Evolutionary conservation across 2,888 invertebrate genomes (phyloP).

Genomic region (Anagyrus pseudococci): DNA sequence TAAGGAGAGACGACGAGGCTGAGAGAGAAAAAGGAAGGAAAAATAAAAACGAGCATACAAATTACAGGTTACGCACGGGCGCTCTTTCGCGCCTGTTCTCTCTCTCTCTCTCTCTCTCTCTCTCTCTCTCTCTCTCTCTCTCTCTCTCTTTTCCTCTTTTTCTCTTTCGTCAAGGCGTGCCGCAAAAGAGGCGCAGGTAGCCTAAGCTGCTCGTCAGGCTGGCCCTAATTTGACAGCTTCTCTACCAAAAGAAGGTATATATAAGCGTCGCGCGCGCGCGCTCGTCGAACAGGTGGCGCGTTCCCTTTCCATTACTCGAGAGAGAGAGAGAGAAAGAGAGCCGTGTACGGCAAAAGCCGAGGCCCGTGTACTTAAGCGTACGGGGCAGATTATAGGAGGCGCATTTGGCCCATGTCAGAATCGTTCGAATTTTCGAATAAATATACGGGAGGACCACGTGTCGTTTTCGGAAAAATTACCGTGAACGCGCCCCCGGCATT

Average conservation of each 20-base stretch:
- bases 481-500: too few species aligned
- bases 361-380: background rate
- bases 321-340: too few species aligned
- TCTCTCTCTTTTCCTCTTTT: too few species aligned
- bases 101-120: too few species aligned
- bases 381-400: background rate
- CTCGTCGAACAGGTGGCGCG: conserved; percentile 21
- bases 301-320: too few species aligned
- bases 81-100: conserved; percentile 2
- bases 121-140: too few species aligned
- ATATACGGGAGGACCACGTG: background rate
- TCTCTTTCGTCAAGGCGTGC: too few species aligned
- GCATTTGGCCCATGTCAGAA: background rate
- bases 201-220: conserved; percentile 17
- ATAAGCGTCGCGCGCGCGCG: background rate
- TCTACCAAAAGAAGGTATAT: background rate
- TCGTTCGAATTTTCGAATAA: background rate
- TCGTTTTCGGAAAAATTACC: background rate
- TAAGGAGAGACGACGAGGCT: too few species aligned
- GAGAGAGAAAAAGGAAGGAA: background rate
- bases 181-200: conserved; percentile 7
- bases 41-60: conserved; percentile 10
- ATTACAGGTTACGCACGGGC: conserved; percentile 28
- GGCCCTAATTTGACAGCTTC: conserved; percentile 36
- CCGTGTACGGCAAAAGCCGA: background rate